phyloP scores from a whole-genome alignment of 1,140 invertebrate species.

The Pseudobourletiella spinata region DNA sequence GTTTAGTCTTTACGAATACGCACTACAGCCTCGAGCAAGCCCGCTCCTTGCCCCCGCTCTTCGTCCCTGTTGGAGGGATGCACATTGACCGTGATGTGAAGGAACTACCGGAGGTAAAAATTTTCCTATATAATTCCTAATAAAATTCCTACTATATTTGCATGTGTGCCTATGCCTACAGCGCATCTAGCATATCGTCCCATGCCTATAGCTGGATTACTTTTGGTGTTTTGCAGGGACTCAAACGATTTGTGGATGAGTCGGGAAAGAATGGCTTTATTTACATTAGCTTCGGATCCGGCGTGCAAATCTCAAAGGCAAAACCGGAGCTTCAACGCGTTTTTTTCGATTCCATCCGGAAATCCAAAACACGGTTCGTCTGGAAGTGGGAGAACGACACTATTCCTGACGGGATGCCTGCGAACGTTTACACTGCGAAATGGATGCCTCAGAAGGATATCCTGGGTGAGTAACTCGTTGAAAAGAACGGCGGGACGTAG shows the following conservation, averaged over 20 bases:
- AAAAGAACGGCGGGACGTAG: neutral
- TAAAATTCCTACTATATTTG: neutral
- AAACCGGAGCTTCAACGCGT: neutral
- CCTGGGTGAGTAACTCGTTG: constrained; percentile 10
- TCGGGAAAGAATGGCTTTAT: constrained; percentile 11
- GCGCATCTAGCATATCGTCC: too few species aligned
- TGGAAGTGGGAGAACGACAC: constrained; percentile 3
- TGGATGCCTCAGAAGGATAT: constrained; percentile 28
- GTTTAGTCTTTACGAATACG: constrained; percentile 11
- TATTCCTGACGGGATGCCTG: neutral
- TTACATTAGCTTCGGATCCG: constrained; percentile 18
- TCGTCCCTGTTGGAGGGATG: constrained; percentile 19
- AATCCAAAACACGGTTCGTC: constrained; percentile 7
- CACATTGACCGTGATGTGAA: constrained; percentile 6
- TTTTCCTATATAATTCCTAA: neutral
- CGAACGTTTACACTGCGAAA: constrained; percentile 15
- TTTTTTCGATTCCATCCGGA: constrained; percentile 6
- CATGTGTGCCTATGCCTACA: too few species aligned
- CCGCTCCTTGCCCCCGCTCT: constrained; percentile 6
- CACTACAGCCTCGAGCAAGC: constrained; percentile 15
- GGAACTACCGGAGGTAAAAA: neutral
- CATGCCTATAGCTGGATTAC: too few species aligned
- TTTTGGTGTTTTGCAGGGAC: neutral
- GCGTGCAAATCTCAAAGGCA: neutral
- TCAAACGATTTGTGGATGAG: neutral